Conservation (phyloP, 2,888 invertebrate species). For the Amblyjoppa fuscipennis region DNA sequence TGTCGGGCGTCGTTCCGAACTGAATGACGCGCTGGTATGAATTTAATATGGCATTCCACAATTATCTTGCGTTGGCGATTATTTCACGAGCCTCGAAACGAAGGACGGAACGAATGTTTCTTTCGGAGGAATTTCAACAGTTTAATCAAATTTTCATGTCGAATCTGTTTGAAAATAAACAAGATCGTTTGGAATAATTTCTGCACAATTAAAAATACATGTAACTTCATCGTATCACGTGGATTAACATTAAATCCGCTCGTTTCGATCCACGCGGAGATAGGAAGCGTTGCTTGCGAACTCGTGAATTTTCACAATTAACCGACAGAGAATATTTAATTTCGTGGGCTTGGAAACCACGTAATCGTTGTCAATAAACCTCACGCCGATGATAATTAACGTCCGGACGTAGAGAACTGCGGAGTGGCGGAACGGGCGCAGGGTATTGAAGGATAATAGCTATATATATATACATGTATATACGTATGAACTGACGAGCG, state of each 20-base stretch:
- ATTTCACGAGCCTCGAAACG: too few relatives aligned
- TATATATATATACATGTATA: neutral
- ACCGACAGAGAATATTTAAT: slow-evolving; percentile 6
- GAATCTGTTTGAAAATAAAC: neutral
- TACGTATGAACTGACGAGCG: neutral
- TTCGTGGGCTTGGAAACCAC: slow-evolving; percentile 2
- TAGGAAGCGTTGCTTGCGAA: neutral
- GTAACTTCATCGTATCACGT: neutral
- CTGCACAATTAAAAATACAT: neutral
- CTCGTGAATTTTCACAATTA: slow-evolving; percentile 18
- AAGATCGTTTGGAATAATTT: neutral
- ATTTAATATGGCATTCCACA: too few relatives aligned
- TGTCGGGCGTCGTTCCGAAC: too few relatives aligned
- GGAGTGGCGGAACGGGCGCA: neutral
- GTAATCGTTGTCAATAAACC: slow-evolving; percentile 20
- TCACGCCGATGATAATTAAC: slow-evolving; percentile 6
- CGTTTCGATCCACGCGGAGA: neutral
- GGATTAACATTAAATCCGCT: neutral
- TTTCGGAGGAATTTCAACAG: too few relatives aligned
- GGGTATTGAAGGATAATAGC: slow-evolving; percentile 18
- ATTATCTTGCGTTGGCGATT: too few relatives aligned
- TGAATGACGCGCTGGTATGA: too few relatives aligned
- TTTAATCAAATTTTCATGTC: too few relatives aligned
- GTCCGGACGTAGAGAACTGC: neutral
- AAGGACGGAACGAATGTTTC: too few relatives aligned